Conservation (phyloP, 2,797 vertebrate genomes). For the Tarsius wallacei region DNA sequence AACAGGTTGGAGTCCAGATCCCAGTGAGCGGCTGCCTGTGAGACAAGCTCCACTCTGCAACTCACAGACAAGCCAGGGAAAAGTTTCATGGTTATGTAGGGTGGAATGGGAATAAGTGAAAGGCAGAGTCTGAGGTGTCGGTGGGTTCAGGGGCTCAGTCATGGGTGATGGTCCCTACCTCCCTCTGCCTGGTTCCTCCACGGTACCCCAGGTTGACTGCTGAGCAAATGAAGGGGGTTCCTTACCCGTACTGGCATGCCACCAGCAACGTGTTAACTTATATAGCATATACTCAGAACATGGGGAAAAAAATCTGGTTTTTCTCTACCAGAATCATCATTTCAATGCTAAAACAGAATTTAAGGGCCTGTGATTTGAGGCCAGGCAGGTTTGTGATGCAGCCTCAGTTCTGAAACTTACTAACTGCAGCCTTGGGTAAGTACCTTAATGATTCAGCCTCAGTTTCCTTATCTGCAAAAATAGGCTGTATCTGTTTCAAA, state of each 20-base stretch:
- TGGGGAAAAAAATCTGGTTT: neutral
- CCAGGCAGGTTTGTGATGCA: too few species aligned
- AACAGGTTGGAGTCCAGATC: neutral
- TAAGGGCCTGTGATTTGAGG: neutral
- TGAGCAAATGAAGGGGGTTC: neutral
- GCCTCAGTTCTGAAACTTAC: neutral
- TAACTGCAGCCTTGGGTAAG: neutral
- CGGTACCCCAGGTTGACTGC: neutral
- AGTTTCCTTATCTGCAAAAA: neutral
- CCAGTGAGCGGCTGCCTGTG: neutral
- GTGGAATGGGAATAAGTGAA: neutral
- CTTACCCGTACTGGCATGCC: rapidly evolving
- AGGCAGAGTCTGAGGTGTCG: neutral
- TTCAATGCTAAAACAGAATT: neutral
- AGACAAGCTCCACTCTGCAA: neutral
- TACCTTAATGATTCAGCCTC: neutral
- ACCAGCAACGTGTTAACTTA: neutral
- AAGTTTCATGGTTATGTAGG: neutral
- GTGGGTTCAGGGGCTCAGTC: neutral
- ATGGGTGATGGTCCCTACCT: neutral
- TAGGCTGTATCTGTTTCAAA: neutral
- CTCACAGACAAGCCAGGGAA: neutral
- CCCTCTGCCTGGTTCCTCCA: neutral
- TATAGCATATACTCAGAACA: rapidly evolving
- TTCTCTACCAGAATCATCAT: neutral